Base-by-base conservation (phyloP, 2,113 vertebrate species). In the Siniperca chuatsi region DNA sequence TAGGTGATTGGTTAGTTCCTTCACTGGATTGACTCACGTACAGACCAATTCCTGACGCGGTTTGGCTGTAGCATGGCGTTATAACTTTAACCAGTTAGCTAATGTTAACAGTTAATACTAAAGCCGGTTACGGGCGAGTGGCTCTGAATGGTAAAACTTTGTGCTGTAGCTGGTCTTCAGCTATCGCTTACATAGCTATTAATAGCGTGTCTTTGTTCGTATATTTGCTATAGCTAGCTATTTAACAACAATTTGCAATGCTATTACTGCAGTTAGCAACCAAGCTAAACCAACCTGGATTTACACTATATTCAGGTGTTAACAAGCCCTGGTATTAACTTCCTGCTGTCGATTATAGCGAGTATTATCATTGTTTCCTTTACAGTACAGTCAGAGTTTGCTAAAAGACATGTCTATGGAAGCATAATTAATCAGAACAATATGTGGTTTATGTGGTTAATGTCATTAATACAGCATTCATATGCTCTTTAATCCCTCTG, bases 81-180 rank as follows among this genome's bases (percentile, higher is more conserved):
- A 48, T 40, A 40, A 64, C 52, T 40, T 42, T 55, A 11, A 78
- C 7, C 7, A 62, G 15, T 11, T 29, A 4, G 58, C 18, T 37
- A 29, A 29, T 29, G 6, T 65, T 3, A 62, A 12, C 20, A 37
- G 21, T 62, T 20, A 1, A 1, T 12, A 2, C 1, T 46, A 3
- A 13, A 18, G 7, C 52, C 11, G 15, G 0, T 7, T 0, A 2
- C 0, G 4, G 60, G 21, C 7, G 9, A 46, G n/a, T 0, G 37
- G 42, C 40, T 3, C 33, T 20, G 8, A 37, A 48, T 58, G 83
- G 86, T 85, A 83, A 77, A 46, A 66, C 12, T 16, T 8, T 3
- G 60, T 0, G 0, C 6, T 37, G 7, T n/a, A 37, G 0, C 29
- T 21, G 8, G 0, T 48, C 16, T 54, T 70, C 20, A 37, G 13